Conservation (phyloP, 2,888 invertebrate genomes). For the Molanna angustata region DNA sequence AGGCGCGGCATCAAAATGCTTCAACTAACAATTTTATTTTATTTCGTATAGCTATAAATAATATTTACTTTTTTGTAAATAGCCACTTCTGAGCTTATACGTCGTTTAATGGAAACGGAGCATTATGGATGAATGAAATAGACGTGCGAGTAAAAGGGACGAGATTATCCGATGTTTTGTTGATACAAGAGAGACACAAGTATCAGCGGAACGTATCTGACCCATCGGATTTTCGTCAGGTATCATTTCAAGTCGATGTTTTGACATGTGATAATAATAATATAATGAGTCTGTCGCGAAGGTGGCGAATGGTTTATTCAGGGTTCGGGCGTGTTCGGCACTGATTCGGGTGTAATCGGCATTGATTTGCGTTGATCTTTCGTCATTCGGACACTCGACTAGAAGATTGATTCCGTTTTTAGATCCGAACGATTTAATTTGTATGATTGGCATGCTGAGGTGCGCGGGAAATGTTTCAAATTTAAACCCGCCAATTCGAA, state of each 20-base stretch:
- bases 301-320: conserved; percentile 22
- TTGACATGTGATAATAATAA: conserved; percentile 60
- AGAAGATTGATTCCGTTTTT: conserved; percentile 21
- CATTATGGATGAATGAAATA: conserved; percentile 52
- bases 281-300: conserved; percentile 50
- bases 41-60: too few species aligned
- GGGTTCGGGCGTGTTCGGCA: conserved; percentile 22
- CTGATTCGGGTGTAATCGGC: conserved; percentile 12
- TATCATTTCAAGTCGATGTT: conserved; percentile 56
- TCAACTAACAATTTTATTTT: too few species aligned
- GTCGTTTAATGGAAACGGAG: not conserved
- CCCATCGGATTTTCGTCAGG: conserved; percentile 59
- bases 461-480: conserved; percentile 18
- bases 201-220: conserved; percentile 50
- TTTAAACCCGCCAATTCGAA: too few species aligned
- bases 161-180: conserved; percentile 39
- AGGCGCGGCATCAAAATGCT: too few species aligned
- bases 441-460: conserved; percentile 11
- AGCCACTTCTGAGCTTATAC: too few species aligned
- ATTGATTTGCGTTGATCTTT: too few species aligned
- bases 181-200: conserved; percentile 39
- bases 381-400: conserved; percentile 9
- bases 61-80: too few species aligned
- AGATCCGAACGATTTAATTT: conserved; percentile 19
- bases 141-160: conserved; percentile 38